Evolutionary conservation across 1,140 invertebrate species (phyloP), one percentile per base, ranked within the genome.

Genomic region (Sycophila sp.): DNA sequence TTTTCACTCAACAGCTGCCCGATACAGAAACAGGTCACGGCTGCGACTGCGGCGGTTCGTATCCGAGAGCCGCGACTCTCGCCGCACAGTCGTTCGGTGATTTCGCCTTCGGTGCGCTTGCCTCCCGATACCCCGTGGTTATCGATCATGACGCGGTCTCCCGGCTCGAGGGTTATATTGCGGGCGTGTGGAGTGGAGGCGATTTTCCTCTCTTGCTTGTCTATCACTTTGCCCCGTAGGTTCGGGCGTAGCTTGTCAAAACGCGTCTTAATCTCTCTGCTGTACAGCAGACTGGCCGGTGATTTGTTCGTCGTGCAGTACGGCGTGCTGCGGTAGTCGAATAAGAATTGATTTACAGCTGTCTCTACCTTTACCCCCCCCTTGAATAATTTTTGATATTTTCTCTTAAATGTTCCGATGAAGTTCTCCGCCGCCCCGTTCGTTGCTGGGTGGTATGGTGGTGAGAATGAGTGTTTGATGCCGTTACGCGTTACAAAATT

Each of bases 391-490:
- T 75, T 71, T 75, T 47, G n/a, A 28, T 15, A 76, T 73, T 77
- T 77, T 81, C 68, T 55, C 72, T 82, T 81, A 51, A 83, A 78
- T 22, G 74, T 76, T 58, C 76, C 76, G 0, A 81, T 74, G 67
- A 79, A 77, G 24, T 81, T 76, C 66, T 82, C 79, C 0, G 81
- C n/a, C n/a, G n/a, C n/a, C n/a, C n/a, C n/a, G n/a, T n/a, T n/a
- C n/a, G n/a, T n/a, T n/a, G n/a, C n/a, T 47, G 81, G 81, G 63
- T 83, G 75, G n/a, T 76, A 69, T 3, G 80, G 79, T 19, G 80
- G 68, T 34, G 77, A 67, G 34, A 78, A 78, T 13, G 64, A 76
- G n/a, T 83, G 80, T 26, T 75, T 76, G 4, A 83, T 68, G 17
- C 72, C 73, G 58, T 80, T 75, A 26, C 24, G n/a, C 45, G 60